Conservation (phyloP, 2,888 invertebrate species). For the Dryobotodes eremita region DNA sequence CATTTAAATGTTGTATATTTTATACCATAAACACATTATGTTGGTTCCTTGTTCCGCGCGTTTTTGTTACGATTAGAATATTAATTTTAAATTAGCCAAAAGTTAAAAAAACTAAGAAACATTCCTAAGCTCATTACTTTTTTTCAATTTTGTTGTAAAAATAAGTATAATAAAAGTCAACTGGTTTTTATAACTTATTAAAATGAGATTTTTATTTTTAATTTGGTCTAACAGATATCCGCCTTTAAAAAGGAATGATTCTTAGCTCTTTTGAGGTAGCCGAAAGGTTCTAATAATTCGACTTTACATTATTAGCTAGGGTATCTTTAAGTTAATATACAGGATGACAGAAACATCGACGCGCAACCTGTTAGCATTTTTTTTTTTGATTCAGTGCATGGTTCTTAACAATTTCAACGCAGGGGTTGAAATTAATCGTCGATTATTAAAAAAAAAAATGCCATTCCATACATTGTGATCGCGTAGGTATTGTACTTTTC, state of each 20-base stretch:
- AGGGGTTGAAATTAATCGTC: too few relatives aligned
- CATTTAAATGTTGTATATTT: slow-evolving; percentile 8
- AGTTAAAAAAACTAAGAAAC: neutral
- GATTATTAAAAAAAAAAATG: too few relatives aligned
- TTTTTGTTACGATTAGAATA: slow-evolving; percentile 23
- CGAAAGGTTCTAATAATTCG: neutral
- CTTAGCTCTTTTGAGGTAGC: neutral
- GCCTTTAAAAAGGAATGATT: too few relatives aligned
- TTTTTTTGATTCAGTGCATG: too few relatives aligned
- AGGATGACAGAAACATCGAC: too few relatives aligned
- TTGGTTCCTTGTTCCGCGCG: slow-evolving; percentile 51
- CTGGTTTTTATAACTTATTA: slow-evolving; percentile 5
- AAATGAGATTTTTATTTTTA: slow-evolving; percentile 1
- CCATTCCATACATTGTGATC: too few relatives aligned
- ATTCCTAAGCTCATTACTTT: neutral
- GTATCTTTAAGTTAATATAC: neutral
- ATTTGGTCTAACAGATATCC: neutral
- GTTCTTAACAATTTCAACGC: too few relatives aligned
- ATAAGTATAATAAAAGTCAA: neutral
- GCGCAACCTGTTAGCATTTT: too few relatives aligned
- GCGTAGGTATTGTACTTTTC: too few relatives aligned
- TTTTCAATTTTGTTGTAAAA: neutral
- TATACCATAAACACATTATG: neutral
- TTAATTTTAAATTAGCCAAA: slow-evolving; percentile 9
- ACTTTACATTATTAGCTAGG: neutral